Percentiles rank a stretch among this genome's conserved stretches.
Evolutionary conservation across 2,113 vertebrate species (phyloP).

Genomic region (Rana temporaria): DNA sequence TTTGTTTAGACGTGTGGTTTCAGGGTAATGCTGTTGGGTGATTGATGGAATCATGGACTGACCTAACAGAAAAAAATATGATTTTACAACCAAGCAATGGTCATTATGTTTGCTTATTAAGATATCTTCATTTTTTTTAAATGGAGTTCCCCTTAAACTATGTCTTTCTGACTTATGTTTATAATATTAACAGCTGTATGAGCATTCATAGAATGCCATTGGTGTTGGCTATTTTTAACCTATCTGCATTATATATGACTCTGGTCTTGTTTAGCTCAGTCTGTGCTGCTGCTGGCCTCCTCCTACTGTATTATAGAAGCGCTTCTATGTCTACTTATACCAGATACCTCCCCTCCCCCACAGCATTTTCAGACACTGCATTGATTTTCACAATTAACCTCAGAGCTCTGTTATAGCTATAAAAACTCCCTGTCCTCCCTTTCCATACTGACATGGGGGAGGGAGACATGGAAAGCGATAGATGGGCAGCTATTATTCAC

Average conservation of each 20-base stretch:
- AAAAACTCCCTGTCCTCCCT: slow-evolving; percentile 36
- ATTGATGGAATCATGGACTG: too few species aligned
- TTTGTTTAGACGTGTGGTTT: too few species aligned
- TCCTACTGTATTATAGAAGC: neutral
- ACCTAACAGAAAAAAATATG: too few species aligned
- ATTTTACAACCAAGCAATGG: too few species aligned
- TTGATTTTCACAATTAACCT: slow-evolving; percentile 58
- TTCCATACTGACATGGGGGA: slow-evolving; percentile 16
- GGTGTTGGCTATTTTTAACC: slow-evolving; percentile 31
- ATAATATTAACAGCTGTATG: neutral
- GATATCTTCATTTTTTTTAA: too few species aligned
- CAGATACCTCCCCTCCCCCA: neutral
- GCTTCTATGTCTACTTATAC: slow-evolving; percentile 42
- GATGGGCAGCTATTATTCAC: neutral
- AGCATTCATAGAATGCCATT: slow-evolving; percentile 16
- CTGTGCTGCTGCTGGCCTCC: slow-evolving; percentile 43
- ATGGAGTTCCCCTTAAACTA: too few species aligned
- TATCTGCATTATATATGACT: slow-evolving; percentile 50
- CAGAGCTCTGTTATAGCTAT: slow-evolving; percentile 49
- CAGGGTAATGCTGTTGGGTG: too few species aligned
- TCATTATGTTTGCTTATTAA: too few species aligned
- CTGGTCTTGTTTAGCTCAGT: slow-evolving; percentile 45
- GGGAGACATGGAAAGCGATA: slow-evolving; percentile 5
- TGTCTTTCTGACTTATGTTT: slow-evolving; percentile 5
- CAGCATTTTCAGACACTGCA: slow-evolving; percentile 44